Evolutionary conservation across 2,113 vertebrate genomes (phyloP).

Genomic region (Clinocottus analis): DNA sequence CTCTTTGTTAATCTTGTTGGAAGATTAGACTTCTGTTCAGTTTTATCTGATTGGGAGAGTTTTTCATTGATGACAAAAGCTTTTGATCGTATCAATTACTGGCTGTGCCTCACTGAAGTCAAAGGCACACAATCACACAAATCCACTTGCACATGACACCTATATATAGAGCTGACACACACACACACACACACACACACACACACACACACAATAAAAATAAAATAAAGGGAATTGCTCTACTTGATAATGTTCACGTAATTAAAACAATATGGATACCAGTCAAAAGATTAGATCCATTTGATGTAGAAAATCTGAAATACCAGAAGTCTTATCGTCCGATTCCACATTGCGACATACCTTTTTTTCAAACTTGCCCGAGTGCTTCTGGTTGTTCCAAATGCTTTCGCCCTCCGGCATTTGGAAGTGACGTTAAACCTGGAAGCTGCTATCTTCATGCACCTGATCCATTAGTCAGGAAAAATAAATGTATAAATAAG

Average conservation of each 20-base stretch:
- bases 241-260: neutral
- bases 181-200: neutral
- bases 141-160: neutral
- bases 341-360: conserved; percentile 15
- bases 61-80: conserved; percentile 80
- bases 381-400: conserved; percentile 14
- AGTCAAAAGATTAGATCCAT: conserved; percentile 6
- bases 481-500: neutral
- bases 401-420: conserved; percentile 34
- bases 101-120: conserved; percentile 46
- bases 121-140: conserved; percentile 38
- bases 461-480: conserved; percentile 54
- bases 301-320: conserved; percentile 16
- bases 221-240: neutral
- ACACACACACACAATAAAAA: conserved; percentile 6
- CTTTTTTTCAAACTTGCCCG: conserved; percentile 23
- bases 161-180: conserved; percentile 2
- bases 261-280: conserved; percentile 14
- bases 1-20: conserved; percentile 75
- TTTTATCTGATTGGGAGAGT: conserved; percentile 74
- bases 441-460: conserved; percentile 45
- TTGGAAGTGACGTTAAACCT: conserved; percentile 24
- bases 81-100: conserved; percentile 77
- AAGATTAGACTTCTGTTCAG: conserved; percentile 77
- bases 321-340: conserved; percentile 7